Evolutionary conservation across 30 jellyfish, hydroid and myxozoan genomes (phyloP).

Genomic region (Catostylus mosaicus): DNA sequence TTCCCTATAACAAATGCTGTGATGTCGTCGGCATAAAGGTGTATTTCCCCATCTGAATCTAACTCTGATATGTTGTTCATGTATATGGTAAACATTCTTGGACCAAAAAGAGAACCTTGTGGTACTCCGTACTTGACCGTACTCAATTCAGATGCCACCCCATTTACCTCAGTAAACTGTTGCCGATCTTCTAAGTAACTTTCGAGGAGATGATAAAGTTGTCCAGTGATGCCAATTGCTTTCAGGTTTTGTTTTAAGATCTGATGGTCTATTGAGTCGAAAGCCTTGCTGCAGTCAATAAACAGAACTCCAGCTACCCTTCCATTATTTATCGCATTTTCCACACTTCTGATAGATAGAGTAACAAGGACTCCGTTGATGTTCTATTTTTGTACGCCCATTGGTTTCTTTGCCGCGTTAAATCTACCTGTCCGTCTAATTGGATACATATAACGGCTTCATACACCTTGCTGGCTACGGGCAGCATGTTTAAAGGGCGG

Average conservation of each 20-base stretch:
- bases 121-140: slow-evolving; percentile 49
- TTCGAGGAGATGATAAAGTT: background rate
- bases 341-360: slow-evolving; percentile 62
- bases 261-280: slow-evolving; percentile 52
- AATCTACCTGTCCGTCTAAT: slow-evolving; percentile 32
- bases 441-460: slow-evolving; percentile 42
- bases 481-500: slow-evolving; percentile 51
- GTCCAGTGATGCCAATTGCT: slow-evolving; percentile 51
- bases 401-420: slow-evolving; percentile 54
- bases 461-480: slow-evolving; percentile 55
- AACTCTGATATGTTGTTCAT: no score
- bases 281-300: slow-evolving; percentile 60
- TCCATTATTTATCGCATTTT: slow-evolving; percentile 38
- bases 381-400: slow-evolving; percentile 54
- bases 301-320: slow-evolving; percentile 47
- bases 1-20: no score
- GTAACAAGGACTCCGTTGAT: slow-evolving; percentile 56
- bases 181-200: slow-evolving; percentile 29
- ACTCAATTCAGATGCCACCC: slow-evolving; percentile 27
- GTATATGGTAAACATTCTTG: no score
- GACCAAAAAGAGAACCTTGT: slow-evolving; percentile 74
- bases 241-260: slow-evolving; percentile 28
- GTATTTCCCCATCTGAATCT: no score
- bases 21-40: no score
- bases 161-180: slow-evolving; percentile 48